Conservation (phyloP, 2,888 invertebrate species). For the Fragum sueziense region DNA sequence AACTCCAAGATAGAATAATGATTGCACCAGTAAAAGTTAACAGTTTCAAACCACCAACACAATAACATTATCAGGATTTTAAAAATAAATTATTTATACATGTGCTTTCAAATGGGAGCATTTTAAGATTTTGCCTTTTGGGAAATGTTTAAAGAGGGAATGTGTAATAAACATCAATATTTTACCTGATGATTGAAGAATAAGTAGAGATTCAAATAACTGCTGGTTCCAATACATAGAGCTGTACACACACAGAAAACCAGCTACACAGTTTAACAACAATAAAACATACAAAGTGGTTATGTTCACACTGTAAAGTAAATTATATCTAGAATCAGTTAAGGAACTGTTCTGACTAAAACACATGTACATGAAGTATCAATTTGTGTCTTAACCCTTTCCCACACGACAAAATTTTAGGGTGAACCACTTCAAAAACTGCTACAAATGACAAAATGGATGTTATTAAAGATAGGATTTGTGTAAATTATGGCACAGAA, state of each 20-base stretch:
- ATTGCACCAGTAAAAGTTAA: no score
- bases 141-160: background rate
- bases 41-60: no score
- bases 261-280: slow-evolving; percentile 70
- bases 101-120: background rate
- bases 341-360: slow-evolving; percentile 63
- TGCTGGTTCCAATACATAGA: slow-evolving; percentile 65
- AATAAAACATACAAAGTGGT: slow-evolving; percentile 67
- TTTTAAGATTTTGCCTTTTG: background rate
- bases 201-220: slow-evolving; percentile 62
- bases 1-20: no score
- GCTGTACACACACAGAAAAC: slow-evolving; percentile 70
- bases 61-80: no score
- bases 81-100: no score
- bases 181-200: slow-evolving; percentile 70
- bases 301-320: slow-evolving; percentile 67
- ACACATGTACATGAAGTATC: no score
- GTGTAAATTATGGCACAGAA: no score
- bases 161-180: background rate
- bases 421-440: no score
- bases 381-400: background rate
- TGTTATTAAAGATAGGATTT: no score
- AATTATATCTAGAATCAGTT: slow-evolving; percentile 61
- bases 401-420: background rate
- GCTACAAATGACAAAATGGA: no score